Evolutionary conservation across 2,888 invertebrate species (phyloP).

Genomic region (Drosophila tanythrix): DNA sequence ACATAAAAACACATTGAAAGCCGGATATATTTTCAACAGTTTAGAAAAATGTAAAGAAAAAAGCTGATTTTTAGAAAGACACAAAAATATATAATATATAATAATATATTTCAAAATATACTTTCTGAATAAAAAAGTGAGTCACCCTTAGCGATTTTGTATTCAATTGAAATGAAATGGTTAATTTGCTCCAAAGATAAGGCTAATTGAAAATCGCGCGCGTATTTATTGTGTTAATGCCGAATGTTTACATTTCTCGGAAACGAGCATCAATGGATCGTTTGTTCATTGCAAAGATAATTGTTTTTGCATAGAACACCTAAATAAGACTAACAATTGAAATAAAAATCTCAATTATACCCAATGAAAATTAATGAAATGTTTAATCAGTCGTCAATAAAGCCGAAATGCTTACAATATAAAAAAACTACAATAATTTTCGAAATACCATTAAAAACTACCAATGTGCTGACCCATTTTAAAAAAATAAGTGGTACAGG

Average conservation of each 20-base stretch:
- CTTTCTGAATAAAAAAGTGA: neutral
- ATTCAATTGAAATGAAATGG: neutral
- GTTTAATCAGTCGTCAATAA: neutral
- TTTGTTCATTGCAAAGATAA: conserved; percentile 1
- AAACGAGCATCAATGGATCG: conserved; percentile 1
- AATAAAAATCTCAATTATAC: too few species aligned
- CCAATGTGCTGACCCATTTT: neutral
- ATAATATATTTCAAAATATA: neutral
- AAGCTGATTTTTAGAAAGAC: neutral
- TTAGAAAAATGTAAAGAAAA: neutral
- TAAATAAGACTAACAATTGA: neutral
- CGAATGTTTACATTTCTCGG: conserved; percentile 8
- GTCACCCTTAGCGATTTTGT: neutral
- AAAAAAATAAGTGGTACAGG: neutral
- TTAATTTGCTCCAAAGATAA: conserved; percentile 15
- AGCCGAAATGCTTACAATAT: too few species aligned
- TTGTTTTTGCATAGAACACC: neutral
- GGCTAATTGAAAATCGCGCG: conserved; percentile 20
- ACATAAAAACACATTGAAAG: neutral
- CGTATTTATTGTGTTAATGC: conserved; percentile 19
- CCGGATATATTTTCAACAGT: neutral
- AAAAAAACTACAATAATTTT: neutral
- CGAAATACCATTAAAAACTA: neutral
- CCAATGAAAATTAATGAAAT: neutral
- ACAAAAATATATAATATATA: neutral